Evolutionary conservation across 1,140 invertebrate genomes (phyloP).

Genomic region (Drosophila pallidifrons): DNA sequence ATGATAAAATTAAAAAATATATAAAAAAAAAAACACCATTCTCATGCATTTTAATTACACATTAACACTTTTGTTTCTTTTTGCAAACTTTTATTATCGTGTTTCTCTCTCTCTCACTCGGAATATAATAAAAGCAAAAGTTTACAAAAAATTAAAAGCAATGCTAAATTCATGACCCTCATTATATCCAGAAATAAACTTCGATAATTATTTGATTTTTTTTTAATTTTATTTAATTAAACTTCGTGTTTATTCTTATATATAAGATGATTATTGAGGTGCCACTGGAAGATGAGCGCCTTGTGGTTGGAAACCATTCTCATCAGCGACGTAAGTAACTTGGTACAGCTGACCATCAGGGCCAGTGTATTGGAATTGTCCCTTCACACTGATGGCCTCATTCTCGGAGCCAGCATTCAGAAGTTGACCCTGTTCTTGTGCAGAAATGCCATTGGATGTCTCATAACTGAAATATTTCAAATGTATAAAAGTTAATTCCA

Average conservation of each 20-base stretch:
- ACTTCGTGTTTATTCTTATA: background rate
- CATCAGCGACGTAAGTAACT: slow-evolving; percentile 90
- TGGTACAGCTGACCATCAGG: too few relatives aligned
- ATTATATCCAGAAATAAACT: slow-evolving; percentile 10
- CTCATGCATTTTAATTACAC: slow-evolving; percentile 71
- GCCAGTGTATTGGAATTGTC: slow-evolving; percentile 88
- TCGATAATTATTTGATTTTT: background rate
- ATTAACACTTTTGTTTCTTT: slow-evolving; percentile 58
- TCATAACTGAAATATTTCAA: slow-evolving; percentile 86
- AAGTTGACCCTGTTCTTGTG: slow-evolving; percentile 87
- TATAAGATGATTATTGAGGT: slow-evolving; percentile 15
- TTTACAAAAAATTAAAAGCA: slow-evolving; percentile 19
- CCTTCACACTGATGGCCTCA: slow-evolving; percentile 87
- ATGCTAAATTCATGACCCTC: slow-evolving; percentile 18
- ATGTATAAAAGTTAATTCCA: background rate
- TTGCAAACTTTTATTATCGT: slow-evolving; percentile 50
- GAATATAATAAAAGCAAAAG: slow-evolving; percentile 29
- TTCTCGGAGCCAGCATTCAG: slow-evolving; percentile 87
- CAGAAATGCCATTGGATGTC: slow-evolving; percentile 88
- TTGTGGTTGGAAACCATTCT: slow-evolving; percentile 90
- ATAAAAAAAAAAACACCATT: slow-evolving; percentile 47
- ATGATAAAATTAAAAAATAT: slow-evolving; percentile 55
- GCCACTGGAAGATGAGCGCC: slow-evolving; percentile 86
- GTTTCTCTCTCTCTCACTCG: slow-evolving; percentile 44
- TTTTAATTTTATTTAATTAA: background rate